Base-by-base conservation (phyloP, 2,797 vertebrate genomes). In the Odontamblyopus lacepedii region DNA sequence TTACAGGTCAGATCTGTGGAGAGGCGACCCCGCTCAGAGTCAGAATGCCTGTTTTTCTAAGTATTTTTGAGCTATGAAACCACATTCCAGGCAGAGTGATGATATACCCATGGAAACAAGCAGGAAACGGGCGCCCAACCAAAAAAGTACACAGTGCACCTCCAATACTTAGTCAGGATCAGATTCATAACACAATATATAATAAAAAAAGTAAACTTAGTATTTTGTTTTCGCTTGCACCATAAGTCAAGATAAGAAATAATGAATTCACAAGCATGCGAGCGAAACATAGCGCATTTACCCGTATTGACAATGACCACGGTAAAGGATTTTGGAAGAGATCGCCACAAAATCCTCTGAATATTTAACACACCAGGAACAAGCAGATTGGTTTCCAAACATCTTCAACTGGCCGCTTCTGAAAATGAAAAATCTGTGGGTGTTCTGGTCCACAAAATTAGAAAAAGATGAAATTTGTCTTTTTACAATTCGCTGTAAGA, bases 341-440 rank as follows among this genome's bases (percentile, higher is more conserved):
- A 63, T 63, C 32, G 18, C 19, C 61, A n/a, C 8, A 35, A n/a
- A n/a, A 63, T 63, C 61, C 9, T 19, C 18, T n/a, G 61, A 35
- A 38, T 65, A 50, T 44, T 48, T 50, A 26, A 16, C 63, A 65
- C 63, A 16, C 23, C 63, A 29, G 38, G 41, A 13, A 65, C 38
- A 65, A 50, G 23, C 12, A 44, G 23, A 63, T 63, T 63, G 62
- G 35, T 44, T 63, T 63, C 12, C 48, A 26, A 65, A 65, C 41
- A 65, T 26, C 41, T 65, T 50, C 23, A 4, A 65, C 13, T 65
- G 41, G 27, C 11, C 7, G 38, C 50, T 7, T 56, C 66, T 23
- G 18, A 68, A 30, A 55, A 68, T 56, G 53, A 32, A 35, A 23
- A 27, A 68, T 5, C 48, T 11, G 66, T 57, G 50, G 50, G 38